phyloP scores from a whole-genome alignment of 2,888 invertebrate genomes.

The Cataglyphis cursor region DNA sequence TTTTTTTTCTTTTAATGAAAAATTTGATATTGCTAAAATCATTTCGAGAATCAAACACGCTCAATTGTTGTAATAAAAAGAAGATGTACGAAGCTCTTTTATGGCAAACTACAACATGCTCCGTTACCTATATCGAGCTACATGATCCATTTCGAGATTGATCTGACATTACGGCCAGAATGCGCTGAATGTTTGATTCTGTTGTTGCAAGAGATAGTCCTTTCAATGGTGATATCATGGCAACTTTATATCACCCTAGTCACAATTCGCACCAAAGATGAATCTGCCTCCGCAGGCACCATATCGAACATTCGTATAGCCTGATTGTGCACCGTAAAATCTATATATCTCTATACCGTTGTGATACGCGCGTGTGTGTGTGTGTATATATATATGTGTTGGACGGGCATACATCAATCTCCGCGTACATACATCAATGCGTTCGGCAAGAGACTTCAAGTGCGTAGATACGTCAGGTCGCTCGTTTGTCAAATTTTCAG shows the following conservation, averaged over 20 bases:
- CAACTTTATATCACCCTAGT: slow-evolving; percentile 61
- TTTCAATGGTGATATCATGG: slow-evolving; percentile 58
- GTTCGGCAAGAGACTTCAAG: slow-evolving; percentile 50
- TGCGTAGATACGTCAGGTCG: slow-evolving; percentile 10
- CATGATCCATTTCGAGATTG: not conserved
- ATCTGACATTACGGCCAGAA: not conserved
- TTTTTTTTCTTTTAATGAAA: no score
- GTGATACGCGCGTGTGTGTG: slow-evolving; percentile 2
- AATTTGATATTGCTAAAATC: not conserved
- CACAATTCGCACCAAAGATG: slow-evolving; percentile 68
- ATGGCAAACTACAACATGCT: not conserved
- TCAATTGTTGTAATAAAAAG: not conserved
- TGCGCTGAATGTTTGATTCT: slow-evolving; percentile 27
- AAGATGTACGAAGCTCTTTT: slow-evolving; percentile 1
- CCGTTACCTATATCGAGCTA: not conserved
- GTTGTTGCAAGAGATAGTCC: slow-evolving; percentile 15
- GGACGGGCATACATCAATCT: slow-evolving; percentile 61
- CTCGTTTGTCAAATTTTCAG: slow-evolving; percentile 52
- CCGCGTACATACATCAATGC: slow-evolving; percentile 47
- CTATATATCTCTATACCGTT: slow-evolving; percentile 49
- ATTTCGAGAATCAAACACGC: not conserved
- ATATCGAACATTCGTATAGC: slow-evolving; percentile 55
- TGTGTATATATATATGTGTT: not conserved
- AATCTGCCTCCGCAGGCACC: slow-evolving; percentile 52
- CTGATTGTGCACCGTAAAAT: slow-evolving; percentile 62